These are phyloP conservation scores for Anthopleura sola DNA, from an alignment of 64 coral and sea anemone genomes.

Conservation along the genomic window DNA sequence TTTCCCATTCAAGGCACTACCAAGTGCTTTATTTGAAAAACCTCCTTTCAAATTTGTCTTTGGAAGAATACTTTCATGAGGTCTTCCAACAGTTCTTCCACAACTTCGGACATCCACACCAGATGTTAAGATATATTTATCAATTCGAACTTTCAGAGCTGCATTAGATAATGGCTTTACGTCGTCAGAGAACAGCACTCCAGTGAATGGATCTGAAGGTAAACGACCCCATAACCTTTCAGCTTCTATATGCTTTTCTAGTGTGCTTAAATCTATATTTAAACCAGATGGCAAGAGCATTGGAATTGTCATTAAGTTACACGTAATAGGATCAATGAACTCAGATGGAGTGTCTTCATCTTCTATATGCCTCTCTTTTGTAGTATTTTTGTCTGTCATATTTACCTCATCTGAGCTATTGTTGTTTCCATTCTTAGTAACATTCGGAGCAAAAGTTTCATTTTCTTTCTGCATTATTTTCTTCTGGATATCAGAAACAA, in stretches of 20 bases:
- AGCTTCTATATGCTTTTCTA: slow-evolving; percentile 79
- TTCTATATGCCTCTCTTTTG: background rate
- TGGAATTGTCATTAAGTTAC: slow-evolving; percentile 86
- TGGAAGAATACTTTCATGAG: background rate
- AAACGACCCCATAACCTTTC: slow-evolving; percentile 80
- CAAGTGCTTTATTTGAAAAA: background rate
- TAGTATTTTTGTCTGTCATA: background rate
- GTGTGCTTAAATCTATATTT: slow-evolving; percentile 76
- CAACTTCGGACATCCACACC: slow-evolving; percentile 33
- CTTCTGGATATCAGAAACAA: slow-evolving; percentile 50
- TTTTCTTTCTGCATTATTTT: slow-evolving; percentile 34
- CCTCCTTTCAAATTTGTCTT: background rate
- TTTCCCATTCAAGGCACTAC: background rate
- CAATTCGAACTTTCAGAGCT: slow-evolving; percentile 90
- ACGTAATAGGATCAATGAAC: slow-evolving; percentile 97
- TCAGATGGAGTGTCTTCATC: slow-evolving; percentile 59
- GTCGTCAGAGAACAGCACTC: slow-evolving; percentile 65
- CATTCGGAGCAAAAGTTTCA: background rate
- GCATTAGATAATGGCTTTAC: slow-evolving; percentile 78
- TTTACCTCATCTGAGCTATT: background rate
- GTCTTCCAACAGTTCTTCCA: slow-evolving; percentile 79
- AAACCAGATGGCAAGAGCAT: slow-evolving; percentile 88
- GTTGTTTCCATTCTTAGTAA: background rate
- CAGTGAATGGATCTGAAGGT: slow-evolving; percentile 95
- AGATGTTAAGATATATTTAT: slow-evolving; percentile 74